A percentile compares a stretch with the other conserved stretches of the same genome.
phyloP scores from a whole-genome alignment of 1,140 invertebrate genomes.

The Drosophila sp. region DNA sequence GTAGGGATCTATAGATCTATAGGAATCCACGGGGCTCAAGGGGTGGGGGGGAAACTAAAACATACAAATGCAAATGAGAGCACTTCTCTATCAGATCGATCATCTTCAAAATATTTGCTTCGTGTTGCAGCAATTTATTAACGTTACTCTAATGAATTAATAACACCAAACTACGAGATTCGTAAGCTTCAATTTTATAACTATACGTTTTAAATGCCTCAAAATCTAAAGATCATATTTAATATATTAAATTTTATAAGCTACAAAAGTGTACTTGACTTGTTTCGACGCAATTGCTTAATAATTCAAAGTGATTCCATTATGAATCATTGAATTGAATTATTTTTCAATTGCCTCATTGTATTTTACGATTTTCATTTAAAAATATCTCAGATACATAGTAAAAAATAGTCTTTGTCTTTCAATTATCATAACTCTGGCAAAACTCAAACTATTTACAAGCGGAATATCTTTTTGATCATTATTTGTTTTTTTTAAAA shows the following conservation, averaged over 20 bases:
- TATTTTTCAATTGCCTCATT: conserved; percentile 24
- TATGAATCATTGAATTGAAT: conserved; percentile 17
- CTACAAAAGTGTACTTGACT: neutral
- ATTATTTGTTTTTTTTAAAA: no score
- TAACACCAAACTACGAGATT: conserved; percentile 78
- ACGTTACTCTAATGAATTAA: conserved; percentile 74
- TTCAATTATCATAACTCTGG: neutral
- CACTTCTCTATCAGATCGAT: conserved; percentile 13
- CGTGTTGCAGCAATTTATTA: conserved; percentile 69
- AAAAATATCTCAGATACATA: neutral
- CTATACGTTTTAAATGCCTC: neutral
- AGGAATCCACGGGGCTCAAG: conserved; percentile 1
- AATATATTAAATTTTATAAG: neutral
- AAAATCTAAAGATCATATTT: conserved; percentile 7
- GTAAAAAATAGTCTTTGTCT: neutral
- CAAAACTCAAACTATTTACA: conserved; percentile 5
- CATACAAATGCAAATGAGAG: conserved; percentile 7
- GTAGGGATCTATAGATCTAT: conserved; percentile 27
- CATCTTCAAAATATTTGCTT: conserved; percentile 1
- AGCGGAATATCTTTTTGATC: neutral
- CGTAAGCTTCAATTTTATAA: conserved; percentile 46
- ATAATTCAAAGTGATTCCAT: conserved; percentile 3
- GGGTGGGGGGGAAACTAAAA: conserved; percentile 6
- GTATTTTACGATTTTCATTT: conserved; percentile 12
- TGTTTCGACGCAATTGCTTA: neutral